A percentile compares a stretch with the other conserved stretches of the same genome.
These are phyloP conservation scores for Xenus cinereus DNA, from an alignment of 2,113 vertebrate genomes.

Conservation along the genomic window DNA sequence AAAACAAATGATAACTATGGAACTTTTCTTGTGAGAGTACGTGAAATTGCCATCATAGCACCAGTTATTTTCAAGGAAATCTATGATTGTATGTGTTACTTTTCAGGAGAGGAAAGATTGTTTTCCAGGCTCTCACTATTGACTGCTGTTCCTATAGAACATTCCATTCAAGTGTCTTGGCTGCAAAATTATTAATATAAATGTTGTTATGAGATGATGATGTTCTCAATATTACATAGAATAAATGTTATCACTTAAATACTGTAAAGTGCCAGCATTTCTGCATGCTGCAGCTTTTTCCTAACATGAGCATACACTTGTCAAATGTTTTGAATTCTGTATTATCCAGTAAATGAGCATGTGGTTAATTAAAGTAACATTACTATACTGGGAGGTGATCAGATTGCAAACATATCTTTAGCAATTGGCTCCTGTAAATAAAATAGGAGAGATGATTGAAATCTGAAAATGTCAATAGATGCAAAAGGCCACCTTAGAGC, in stretches of 20 bases:
- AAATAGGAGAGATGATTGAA: slow-evolving; percentile 55
- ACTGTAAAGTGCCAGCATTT: slow-evolving; percentile 15
- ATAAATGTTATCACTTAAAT: slow-evolving; percentile 46
- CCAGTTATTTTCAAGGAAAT: background rate
- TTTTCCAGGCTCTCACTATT: background rate
- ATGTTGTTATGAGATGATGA: background rate
- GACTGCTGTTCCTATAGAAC: background rate
- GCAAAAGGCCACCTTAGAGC: slow-evolving; percentile 63
- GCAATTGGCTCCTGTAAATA: slow-evolving; percentile 64
- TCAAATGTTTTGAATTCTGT: slow-evolving; percentile 45
- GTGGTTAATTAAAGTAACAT: slow-evolving; percentile 62
- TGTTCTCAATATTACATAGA: background rate
- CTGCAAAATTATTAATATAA: slow-evolving; percentile 16
- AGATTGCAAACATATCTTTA: slow-evolving; percentile 38
- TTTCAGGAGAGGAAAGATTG: background rate
- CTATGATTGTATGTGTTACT: background rate
- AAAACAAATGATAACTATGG: background rate
- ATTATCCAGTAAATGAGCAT: slow-evolving; percentile 57
- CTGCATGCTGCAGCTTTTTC: slow-evolving; percentile 21
- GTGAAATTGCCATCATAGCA: background rate
- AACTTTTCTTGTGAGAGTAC: background rate
- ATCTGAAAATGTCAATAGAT: slow-evolving; percentile 72
- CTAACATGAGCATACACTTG: slow-evolving; percentile 3
- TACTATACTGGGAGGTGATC: slow-evolving; percentile 42
- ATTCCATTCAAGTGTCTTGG: slow-evolving; percentile 12